phyloP scores from a whole-genome alignment of 2,113 vertebrate species.

The Myiozetetes cayanensis region DNA sequence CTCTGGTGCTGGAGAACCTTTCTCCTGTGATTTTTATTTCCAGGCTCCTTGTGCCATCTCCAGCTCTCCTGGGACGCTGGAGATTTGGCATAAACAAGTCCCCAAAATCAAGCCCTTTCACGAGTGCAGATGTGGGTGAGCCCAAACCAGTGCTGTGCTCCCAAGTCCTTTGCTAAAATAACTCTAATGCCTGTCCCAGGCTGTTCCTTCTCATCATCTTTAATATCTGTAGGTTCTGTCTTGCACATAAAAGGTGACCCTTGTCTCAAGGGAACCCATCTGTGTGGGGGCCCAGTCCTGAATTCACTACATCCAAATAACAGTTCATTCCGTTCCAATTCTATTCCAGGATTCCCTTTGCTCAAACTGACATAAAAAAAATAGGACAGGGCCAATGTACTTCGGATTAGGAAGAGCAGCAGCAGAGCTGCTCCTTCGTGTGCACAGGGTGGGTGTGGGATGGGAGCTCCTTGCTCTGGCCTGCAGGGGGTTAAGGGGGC shows the following conservation, averaged over 20 bases:
- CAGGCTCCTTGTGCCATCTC: neutral
- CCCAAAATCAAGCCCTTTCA: neutral
- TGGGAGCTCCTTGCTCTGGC: neutral
- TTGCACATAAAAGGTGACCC: neutral
- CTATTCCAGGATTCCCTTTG: neutral
- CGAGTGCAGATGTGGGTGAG: neutral
- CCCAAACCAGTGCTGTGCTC: neutral
- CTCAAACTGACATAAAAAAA: neutral
- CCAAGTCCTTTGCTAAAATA: neutral
- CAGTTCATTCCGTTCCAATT: neutral
- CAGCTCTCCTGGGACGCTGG: rapidly evolving
- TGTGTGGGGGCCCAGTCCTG: neutral
- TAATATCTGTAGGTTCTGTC: neutral
- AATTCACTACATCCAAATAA: neutral
- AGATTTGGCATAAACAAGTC: neutral
- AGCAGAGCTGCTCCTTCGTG: neutral
- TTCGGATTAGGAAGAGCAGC: neutral
- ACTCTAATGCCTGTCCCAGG: neutral
- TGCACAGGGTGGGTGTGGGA: rapidly evolving
- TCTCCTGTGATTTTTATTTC: neutral
- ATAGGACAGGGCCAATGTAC: neutral
- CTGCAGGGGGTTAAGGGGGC: neutral
- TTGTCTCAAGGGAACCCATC: neutral
- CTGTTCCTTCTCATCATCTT: neutral
- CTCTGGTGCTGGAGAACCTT: neutral